Conservation (phyloP, 2,888 invertebrate genomes). For the Deroplatys truncata region DNA sequence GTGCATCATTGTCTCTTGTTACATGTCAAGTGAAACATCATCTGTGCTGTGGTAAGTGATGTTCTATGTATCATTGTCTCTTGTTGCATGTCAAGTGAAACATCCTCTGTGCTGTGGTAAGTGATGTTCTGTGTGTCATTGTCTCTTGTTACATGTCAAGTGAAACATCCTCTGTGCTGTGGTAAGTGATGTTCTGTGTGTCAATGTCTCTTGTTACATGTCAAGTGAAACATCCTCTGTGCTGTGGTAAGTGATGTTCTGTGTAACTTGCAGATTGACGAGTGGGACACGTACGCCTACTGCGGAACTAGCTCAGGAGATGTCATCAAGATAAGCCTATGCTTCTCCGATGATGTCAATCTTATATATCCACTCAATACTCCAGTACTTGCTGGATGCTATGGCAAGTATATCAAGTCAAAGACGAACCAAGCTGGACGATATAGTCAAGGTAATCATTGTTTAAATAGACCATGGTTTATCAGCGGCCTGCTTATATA, state of each 20-base stretch:
- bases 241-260: conserved; percentile 70
- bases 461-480: no score
- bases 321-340: conserved; percentile 57
- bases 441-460: conserved; percentile 52
- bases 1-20: no score
- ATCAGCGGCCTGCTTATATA: no score
- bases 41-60: no score
- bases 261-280: conserved; percentile 60
- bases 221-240: conserved; percentile 63
- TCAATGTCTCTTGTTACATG: no score
- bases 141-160: no score
- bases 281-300: conserved; percentile 68
- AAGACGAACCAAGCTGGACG: conserved; percentile 40
- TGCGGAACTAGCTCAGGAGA: conserved; percentile 85
- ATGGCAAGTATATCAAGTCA: conserved; percentile 40
- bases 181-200: no score
- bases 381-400: conserved; percentile 39
- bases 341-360: conserved; percentile 54
- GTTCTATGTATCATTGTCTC: no score
- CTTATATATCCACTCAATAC: conserved; percentile 28
- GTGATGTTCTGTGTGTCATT: no score
- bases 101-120: no score
- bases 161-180: conserved; percentile 54
- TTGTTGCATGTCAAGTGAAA: conserved; percentile 44
- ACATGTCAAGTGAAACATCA: no score